Evolutionary conservation across 2,113 vertebrate genomes (phyloP).

Genomic region (Gasterosteus nipponicus): DNA sequence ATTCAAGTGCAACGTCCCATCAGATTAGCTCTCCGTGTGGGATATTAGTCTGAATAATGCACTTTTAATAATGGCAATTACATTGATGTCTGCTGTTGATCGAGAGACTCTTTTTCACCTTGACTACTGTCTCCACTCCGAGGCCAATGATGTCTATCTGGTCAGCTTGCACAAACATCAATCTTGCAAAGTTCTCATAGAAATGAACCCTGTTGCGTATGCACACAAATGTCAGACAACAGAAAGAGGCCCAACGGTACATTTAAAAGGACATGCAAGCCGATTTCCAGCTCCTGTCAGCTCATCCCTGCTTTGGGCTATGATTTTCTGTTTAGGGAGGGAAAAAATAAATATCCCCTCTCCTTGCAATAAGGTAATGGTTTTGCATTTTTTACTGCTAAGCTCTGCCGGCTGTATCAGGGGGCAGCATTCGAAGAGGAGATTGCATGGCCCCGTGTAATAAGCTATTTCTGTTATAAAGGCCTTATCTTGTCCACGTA

Average conservation of each 20-base stretch:
- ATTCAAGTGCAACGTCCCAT: conserved; percentile 63
- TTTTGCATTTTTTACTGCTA: conserved; percentile 55
- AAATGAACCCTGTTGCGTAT: conserved; percentile 41
- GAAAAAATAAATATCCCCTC: conserved; percentile 19
- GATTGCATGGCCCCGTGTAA: conserved; percentile 35
- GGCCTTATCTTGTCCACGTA: conserved; percentile 55
- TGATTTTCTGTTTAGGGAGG: conserved; percentile 36
- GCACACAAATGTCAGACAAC: conserved; percentile 35
- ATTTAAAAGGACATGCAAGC: conserved; percentile 54
- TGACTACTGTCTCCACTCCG: conserved; percentile 2
- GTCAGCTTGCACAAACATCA: conserved; percentile 22
- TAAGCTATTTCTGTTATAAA: conserved; percentile 53
- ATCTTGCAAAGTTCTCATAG: conserved; percentile 30
- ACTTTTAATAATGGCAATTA: conserved; percentile 43
- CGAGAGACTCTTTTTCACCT: conserved; percentile 17
- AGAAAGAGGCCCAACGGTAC: conserved; percentile 24
- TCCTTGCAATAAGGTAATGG: conserved; percentile 58
- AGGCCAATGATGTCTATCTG: conserved; percentile 26
- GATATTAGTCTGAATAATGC: conserved; percentile 43
- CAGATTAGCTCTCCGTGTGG: conserved; percentile 61
- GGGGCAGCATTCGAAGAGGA: conserved; percentile 43
- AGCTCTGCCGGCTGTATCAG: conserved; percentile 48
- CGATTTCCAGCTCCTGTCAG: conserved; percentile 62
- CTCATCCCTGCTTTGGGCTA: conserved; percentile 59
- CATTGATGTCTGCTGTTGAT: conserved; percentile 48